A percentile compares a stretch with the other conserved stretches of the same genome.
These are phyloP conservation scores for Ctenicera cuprea DNA, from an alignment of 2,888 invertebrate species.

Conservation along the genomic window DNA sequence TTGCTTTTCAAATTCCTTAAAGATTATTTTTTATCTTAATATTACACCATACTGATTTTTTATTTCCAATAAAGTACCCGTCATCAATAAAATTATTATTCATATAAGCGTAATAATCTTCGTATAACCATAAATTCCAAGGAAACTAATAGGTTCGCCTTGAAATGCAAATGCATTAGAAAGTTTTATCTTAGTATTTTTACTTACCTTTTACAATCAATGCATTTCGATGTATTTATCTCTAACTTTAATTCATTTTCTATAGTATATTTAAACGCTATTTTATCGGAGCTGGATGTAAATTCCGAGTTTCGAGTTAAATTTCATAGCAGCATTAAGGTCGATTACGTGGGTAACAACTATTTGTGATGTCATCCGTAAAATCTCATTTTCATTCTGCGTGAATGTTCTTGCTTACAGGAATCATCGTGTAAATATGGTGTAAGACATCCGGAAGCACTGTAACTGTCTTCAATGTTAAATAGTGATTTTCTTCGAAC, in stretches of 20 bases:
- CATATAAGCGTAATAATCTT: not conserved
- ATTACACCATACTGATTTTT: too few species aligned
- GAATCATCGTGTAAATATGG: conserved; percentile 28
- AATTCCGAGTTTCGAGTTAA: not conserved
- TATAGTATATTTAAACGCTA: not conserved
- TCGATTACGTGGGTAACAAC: conserved; percentile 25
- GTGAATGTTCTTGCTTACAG: conserved; percentile 11
- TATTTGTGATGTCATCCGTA: conserved; percentile 15
- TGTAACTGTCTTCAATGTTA: conserved; percentile 11
- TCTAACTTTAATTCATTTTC: not conserved
- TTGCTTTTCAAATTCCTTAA: too few species aligned
- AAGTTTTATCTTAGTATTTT: conserved; percentile 8
- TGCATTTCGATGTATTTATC: conserved; percentile 1
- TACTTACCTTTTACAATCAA: not conserved
- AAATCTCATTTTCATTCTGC: conserved; percentile 31
- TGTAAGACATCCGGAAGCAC: conserved; percentile 27
- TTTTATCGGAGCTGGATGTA: not conserved
- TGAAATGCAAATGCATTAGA: conserved; percentile 14
- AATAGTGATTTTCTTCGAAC: conserved; percentile 1
- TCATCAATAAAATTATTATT: conserved; percentile 22
- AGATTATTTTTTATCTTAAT: too few species aligned
- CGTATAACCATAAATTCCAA: conserved; percentile 15
- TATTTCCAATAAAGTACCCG: not conserved
- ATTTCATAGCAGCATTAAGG: conserved; percentile 12
- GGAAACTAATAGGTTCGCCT: conserved; percentile 17